Evolutionary conservation across 1,140 invertebrate species (phyloP), one percentile per base, ranked within the genome.

Genomic region (Ooceraea biroi): DNA sequence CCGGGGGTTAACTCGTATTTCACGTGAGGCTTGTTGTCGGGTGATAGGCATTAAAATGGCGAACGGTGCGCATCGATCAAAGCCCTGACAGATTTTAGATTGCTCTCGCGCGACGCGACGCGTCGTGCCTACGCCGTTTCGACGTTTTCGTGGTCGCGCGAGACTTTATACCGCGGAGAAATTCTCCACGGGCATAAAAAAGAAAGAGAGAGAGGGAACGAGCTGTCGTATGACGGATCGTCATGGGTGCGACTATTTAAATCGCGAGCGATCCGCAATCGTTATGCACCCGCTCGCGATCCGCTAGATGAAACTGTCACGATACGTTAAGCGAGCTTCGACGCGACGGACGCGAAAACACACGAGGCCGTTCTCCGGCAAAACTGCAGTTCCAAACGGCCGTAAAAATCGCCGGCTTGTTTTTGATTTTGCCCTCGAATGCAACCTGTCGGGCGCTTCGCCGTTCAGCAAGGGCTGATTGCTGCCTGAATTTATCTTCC

Each of bases 31-130:
- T 92, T 89, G 90, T 93, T 91, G 90, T 88, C 89, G 91, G 89
- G 87, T 92, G 92, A 94, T 93, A 91, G 92, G 92, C 93, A 94
- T 94, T 94, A 94, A 93, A 94, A 93, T 92, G 88, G 92, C 91
- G 90, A 91, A 91, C 87, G 86, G 90, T 90, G 90, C 90, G 91
- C 94, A 94, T 94, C 93, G 93, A 94, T 94, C 93, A 94, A 92
- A 91, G 85, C 83, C 85, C 83, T 94, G 94, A 94, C 94, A 94
- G 93, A 93, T 94, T 94, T 94, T 94, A 94, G 93, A 94, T 94
- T 94, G 91, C 90, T 89, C 87, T 84, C 72, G 84, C 83, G 63
- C 87, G 69, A 78, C 83, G 78, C 72, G 74, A 63, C 76, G 71
- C 48, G 25, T 36, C 14, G 25, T 36, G 41, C 19, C 36, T 58